Evolutionary conservation across 1,140 invertebrate species (phyloP), one percentile per base, ranked within the genome.

Genomic region (Drosophila hydei): DNA sequence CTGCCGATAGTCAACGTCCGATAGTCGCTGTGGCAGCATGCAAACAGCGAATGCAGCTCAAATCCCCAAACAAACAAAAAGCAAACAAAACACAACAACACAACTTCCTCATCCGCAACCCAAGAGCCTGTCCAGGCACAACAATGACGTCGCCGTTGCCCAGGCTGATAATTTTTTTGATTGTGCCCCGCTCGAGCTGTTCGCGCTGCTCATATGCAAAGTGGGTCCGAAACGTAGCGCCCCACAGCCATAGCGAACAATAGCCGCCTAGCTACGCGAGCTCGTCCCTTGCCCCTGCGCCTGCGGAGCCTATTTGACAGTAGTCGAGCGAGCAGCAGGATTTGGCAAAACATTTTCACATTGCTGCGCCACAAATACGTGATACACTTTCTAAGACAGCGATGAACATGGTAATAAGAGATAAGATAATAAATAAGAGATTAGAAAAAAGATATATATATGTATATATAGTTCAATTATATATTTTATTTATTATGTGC

Each of bases 21-120:
- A 79, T 84, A 85, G 80, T 79, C 75, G 19, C 19, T 0, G 21
- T 19, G 12, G 43, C 75, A 65, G 81, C 81, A 72, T 72, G 71
- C n/a, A n/a, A n/a, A n/a, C n/a, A n/a, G n/a, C n/a, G n/a, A n/a
- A n/a, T n/a, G n/a, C 77, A 79, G 69, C 52, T 9, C 14, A 43
- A 56, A 16, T 30, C 54, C 54, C 50, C 27, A 48, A 55, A n/a
- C 43, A 56, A 64, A 36, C 16, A 40, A 23, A 64, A 45, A 21
- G 8, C 25, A 21, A 16, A 38, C 25, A 21, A 16, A 38, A 38
- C 56, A 38, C 51, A 64, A 67, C 75, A 69, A 77, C 77, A 74
- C 81, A 77, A 87, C 83, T 87, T 88, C 78, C 83, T 78, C 72
- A 81, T 78, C 83, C 83, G 72, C 50, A 68, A 27, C 33, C 63